A percentile compares a stretch with the other conserved stretches of the same genome.
phyloP scores from a whole-genome alignment of 2,797 vertebrate genomes.

The Chelonia mydas region DNA sequence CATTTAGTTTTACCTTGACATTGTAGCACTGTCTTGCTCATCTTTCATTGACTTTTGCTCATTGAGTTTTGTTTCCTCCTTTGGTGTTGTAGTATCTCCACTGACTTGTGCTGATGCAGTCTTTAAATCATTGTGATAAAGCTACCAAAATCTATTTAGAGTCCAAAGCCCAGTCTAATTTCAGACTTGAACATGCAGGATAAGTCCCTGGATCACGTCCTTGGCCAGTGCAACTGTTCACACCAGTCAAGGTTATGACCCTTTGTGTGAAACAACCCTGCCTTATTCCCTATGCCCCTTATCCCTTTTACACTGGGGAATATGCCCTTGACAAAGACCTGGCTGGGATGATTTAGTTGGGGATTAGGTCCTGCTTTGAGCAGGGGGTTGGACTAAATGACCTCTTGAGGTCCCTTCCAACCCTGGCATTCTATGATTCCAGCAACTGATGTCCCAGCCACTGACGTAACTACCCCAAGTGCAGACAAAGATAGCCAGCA shows the following conservation, averaged over 20 bases:
- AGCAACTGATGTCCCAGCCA: neutral
- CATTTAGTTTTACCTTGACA: neutral
- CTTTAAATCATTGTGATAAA: neutral
- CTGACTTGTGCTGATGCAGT: neutral
- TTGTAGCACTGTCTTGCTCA: neutral
- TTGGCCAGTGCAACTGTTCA: neutral
- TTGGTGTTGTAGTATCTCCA: neutral
- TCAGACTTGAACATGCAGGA: neutral
- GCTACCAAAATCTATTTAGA: no score
- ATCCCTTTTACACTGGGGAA: neutral
- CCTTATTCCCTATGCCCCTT: neutral
- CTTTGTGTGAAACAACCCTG: neutral
- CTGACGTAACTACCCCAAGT: neutral
- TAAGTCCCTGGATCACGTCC: neutral
- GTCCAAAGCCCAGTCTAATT: no score
- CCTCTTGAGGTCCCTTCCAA: no score
- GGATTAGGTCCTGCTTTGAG: no score
- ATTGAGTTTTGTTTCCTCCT: neutral
- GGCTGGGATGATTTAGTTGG: no score
- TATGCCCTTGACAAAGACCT: neutral
- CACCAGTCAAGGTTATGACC: neutral
- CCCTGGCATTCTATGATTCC: neutral
- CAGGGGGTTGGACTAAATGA: no score
- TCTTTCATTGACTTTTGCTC: neutral
- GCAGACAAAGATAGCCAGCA: neutral